phyloP scores from a whole-genome alignment of 2,797 vertebrate genomes.

The Anabacerthia variegaticeps region DNA sequence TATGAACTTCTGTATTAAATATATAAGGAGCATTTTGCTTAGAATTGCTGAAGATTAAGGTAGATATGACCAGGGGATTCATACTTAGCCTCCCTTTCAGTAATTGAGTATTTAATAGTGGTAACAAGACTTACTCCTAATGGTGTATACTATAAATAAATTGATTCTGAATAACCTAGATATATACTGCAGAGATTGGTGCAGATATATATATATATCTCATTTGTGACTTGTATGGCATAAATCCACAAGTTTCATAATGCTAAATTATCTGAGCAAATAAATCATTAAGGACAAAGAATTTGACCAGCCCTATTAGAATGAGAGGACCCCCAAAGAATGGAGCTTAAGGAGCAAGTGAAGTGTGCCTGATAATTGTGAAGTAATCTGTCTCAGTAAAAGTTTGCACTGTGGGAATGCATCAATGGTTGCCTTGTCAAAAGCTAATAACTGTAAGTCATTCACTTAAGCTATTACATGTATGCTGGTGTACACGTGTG shows the following conservation, averaged over 20 bases:
- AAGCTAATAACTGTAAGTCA: neutral
- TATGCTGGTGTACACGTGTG: neutral
- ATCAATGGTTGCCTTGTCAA: neutral
- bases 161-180: neutral
- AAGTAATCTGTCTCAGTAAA: neutral
- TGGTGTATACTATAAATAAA: neutral
- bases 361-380: neutral
- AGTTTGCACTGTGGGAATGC: neutral
- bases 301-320: neutral
- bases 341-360: neutral
- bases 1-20: neutral
- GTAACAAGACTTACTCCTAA: neutral
- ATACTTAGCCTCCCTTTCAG: neutral
- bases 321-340: neutral
- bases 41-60: neutral
- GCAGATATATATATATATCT: neutral
- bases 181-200: neutral
- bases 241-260: neutral
- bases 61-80: neutral
- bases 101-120: neutral
- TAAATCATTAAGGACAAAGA: neutral
- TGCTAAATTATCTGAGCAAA: neutral
- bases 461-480: neutral
- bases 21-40: neutral
- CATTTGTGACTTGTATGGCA: neutral